A percentile compares a stretch with the other conserved stretches of the same genome.
Evolutionary conservation across 2,113 vertebrate genomes (phyloP).

Genomic region (Hippocampus comes): DNA sequence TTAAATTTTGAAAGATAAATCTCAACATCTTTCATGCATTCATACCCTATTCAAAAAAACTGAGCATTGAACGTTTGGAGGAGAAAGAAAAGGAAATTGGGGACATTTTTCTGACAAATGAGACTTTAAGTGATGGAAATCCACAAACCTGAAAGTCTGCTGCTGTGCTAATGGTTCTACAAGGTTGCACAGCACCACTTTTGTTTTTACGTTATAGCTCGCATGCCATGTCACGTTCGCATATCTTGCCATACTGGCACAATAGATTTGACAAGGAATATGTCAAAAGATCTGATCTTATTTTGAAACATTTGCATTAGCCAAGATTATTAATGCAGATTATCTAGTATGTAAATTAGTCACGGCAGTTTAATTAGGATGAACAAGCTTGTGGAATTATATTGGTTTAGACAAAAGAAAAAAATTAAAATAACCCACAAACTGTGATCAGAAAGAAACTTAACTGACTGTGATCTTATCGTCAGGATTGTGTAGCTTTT

Average conservation of each 20-base stretch:
- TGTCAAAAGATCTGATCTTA: background rate
- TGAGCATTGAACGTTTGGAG: background rate
- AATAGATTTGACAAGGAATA: background rate
- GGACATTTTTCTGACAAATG: background rate
- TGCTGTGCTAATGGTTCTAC: background rate
- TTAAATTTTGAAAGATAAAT: background rate
- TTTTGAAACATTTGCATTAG: background rate
- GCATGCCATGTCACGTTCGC: background rate
- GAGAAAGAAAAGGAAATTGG: background rate
- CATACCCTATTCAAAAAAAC: background rate
- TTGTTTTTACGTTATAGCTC: background rate
- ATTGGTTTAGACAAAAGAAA: background rate
- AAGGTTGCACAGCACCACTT: background rate
- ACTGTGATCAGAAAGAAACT: conserved; percentile 1
- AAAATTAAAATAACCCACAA: background rate
- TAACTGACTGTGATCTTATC: conserved; percentile 8
- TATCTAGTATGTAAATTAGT: background rate
- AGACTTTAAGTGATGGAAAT: background rate
- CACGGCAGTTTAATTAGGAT: background rate
- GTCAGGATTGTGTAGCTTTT: background rate
- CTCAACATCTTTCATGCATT: background rate
- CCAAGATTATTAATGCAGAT: background rate
- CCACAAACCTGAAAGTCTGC: background rate
- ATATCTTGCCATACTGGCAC: background rate
- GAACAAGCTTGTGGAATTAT: background rate